A percentile compares a stretch with the other conserved stretches of the same genome.
These are phyloP conservation scores for Tortrix viridana DNA, from an alignment of 2,888 invertebrate species.

Conservation along the genomic window DNA sequence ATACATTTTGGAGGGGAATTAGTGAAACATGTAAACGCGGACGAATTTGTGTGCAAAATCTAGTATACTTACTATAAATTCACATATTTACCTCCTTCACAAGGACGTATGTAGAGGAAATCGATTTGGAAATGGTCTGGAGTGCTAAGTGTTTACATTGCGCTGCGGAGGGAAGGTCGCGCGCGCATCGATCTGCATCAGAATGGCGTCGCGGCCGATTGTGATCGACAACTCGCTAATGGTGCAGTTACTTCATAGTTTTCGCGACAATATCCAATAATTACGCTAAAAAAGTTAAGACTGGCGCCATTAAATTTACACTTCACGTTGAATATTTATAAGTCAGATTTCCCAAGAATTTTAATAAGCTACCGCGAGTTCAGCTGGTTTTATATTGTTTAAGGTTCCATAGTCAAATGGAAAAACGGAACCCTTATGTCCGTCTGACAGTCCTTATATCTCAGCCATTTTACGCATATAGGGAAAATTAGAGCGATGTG, in stretches of 20 bases:
- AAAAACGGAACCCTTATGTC: too few species aligned
- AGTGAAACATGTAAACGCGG: too few species aligned
- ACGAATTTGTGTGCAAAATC: too few species aligned
- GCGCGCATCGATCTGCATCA: conserved; percentile 62
- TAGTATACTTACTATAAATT: conserved; percentile 3
- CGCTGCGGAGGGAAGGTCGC: conserved; percentile 22
- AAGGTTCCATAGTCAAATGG: too few species aligned
- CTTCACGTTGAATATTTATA: background rate
- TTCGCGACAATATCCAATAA: conserved; percentile 33
- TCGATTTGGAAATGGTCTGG: conserved; percentile 51
- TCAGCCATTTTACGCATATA: too few species aligned
- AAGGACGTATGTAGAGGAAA: conserved; percentile 57
- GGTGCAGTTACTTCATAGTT: conserved; percentile 33
- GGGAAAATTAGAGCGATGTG: too few species aligned
- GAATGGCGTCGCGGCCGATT: conserved; percentile 51
- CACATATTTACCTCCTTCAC: conserved; percentile 46
- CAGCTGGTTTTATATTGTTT: too few species aligned
- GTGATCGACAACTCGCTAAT: conserved; percentile 32
- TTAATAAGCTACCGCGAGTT: too few species aligned
- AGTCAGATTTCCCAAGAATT: background rate
- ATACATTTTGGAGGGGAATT: too few species aligned
- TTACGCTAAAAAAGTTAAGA: conserved; percentile 3
- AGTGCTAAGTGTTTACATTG: conserved; percentile 15
- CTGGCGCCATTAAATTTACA: background rate
- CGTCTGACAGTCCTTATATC: too few species aligned